These are phyloP conservation scores for Machaerirhynchus nigripectus DNA, from an alignment of 2,113 vertebrate genomes.

Conservation along the genomic window DNA sequence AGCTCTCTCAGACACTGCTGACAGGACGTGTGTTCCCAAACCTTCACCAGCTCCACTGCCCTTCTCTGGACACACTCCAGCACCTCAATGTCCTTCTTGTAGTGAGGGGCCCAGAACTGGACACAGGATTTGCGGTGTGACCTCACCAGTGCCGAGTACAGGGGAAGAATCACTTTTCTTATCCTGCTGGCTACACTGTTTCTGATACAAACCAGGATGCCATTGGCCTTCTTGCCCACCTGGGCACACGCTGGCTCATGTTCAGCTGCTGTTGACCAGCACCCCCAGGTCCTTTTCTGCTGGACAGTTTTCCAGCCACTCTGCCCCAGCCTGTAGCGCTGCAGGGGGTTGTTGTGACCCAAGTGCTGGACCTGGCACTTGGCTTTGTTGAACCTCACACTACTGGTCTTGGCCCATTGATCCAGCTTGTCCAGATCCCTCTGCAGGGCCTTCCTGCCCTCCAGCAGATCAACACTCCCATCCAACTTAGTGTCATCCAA, in stretches of 20 bases:
- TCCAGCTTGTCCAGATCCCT: background rate
- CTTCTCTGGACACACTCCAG: background rate
- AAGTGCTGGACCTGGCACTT: too few species aligned
- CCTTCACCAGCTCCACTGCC: too few species aligned
- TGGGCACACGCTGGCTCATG: background rate
- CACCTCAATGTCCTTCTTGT: background rate
- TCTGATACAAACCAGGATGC: background rate
- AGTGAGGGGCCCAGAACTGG: background rate
- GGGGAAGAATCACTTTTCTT: background rate
- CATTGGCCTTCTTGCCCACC: too few species aligned
- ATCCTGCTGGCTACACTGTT: background rate
- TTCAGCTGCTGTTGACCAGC: background rate
- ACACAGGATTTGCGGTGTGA: background rate
- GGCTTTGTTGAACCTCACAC: background rate
- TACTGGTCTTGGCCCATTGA: background rate
- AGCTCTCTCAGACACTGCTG: background rate
- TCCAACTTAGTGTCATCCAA: background rate
- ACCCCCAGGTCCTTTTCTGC: background rate
- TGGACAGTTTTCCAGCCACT: background rate
- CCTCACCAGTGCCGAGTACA: background rate
- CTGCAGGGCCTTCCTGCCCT: background rate
- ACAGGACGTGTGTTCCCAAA: background rate
- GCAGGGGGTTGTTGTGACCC: background rate
- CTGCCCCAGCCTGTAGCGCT: rapidly evolving
- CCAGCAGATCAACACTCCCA: background rate